Conservation (phyloP, 2,888 invertebrate species). For the Mylabris sibirica region DNA sequence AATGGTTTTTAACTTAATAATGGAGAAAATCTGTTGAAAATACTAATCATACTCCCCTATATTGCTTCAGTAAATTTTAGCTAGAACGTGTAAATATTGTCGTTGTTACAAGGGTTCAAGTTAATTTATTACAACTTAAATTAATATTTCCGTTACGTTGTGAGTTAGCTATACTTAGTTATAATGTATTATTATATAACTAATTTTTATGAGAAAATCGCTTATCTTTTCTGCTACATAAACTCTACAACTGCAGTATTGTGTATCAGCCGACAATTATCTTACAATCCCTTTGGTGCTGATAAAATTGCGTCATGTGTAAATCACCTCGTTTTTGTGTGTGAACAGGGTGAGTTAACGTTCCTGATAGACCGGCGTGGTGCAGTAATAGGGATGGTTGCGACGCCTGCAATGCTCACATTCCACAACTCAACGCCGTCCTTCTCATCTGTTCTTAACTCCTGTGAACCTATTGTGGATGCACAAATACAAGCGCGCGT, state of each 20-base stretch:
- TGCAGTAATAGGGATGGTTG: slow-evolving; percentile 35
- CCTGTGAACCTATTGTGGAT: slow-evolving; percentile 21
- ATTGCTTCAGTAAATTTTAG: background rate
- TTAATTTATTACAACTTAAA: background rate
- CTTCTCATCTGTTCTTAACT: slow-evolving; percentile 13
- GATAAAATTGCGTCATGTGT: slow-evolving; percentile 24
- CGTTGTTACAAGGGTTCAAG: background rate
- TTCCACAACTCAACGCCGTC: slow-evolving; percentile 24
- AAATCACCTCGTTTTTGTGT: slow-evolving; percentile 29
- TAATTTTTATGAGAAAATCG: background rate
- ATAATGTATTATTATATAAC: background rate
- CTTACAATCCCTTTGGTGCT: slow-evolving; percentile 9
- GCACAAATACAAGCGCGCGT: slow-evolving; percentile 19
- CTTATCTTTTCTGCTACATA: background rate
- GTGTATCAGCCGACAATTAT: background rate
- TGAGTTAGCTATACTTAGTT: background rate
- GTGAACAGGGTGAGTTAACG: slow-evolving; percentile 28
- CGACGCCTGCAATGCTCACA: slow-evolving; percentile 38
- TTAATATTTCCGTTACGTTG: background rate
- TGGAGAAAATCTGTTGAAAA: background rate
- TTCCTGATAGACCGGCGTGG: slow-evolving; percentile 35
- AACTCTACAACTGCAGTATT: background rate
- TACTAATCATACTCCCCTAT: background rate
- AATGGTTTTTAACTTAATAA: background rate
- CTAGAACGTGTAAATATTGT: background rate